A percentile compares a stretch with the other conserved stretches of the same genome.
These are phyloP conservation scores for Goniozus legneri DNA, from an alignment of 1,140 invertebrate genomes.

Conservation along the genomic window DNA sequence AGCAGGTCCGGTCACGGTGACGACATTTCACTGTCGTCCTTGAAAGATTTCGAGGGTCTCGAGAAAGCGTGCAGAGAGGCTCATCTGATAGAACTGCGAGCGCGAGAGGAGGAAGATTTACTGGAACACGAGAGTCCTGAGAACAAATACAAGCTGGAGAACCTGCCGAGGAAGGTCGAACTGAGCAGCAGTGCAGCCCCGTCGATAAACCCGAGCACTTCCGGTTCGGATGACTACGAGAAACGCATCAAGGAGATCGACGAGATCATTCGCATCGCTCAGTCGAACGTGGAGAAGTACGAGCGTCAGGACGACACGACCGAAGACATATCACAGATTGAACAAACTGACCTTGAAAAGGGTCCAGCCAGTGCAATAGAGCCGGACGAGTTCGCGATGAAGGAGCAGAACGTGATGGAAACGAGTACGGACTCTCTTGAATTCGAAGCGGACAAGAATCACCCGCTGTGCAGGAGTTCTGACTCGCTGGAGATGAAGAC, in stretches of 20 bases:
- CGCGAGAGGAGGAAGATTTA: conserved; percentile 81
- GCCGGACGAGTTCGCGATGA: not conserved
- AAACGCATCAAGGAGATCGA: conserved; percentile 71
- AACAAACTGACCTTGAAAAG: conserved; percentile 39
- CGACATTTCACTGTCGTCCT: conserved; percentile 84
- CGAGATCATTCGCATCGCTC: conserved; percentile 69
- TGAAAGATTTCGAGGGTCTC: conserved; percentile 91
- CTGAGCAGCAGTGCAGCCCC: conserved; percentile 36
- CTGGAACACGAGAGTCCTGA: conserved; percentile 72
- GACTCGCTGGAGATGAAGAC: conserved; percentile 52
- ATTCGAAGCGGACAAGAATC: conserved; percentile 41
- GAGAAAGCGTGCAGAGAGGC: conserved; percentile 84
- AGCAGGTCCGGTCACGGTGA: conserved; percentile 75
- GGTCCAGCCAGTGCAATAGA: not conserved
- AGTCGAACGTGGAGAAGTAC: conserved; percentile 66
- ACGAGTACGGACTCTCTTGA: conserved; percentile 65
- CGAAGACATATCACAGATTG: conserved; percentile 51
- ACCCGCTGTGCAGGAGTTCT: conserved; percentile 45
- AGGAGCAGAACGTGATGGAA: conserved; percentile 52
- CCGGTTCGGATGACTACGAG: conserved; percentile 65
- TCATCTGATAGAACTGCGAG: conserved; percentile 75
- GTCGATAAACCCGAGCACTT: conserved; percentile 57
- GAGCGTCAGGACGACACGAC: conserved; percentile 57
- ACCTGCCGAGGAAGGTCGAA: conserved; percentile 34
- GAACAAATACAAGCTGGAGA: conserved; percentile 49